These are phyloP conservation scores for Drosophila melanosoma DNA, from an alignment of 2,888 invertebrate genomes.

Conservation along the genomic window DNA sequence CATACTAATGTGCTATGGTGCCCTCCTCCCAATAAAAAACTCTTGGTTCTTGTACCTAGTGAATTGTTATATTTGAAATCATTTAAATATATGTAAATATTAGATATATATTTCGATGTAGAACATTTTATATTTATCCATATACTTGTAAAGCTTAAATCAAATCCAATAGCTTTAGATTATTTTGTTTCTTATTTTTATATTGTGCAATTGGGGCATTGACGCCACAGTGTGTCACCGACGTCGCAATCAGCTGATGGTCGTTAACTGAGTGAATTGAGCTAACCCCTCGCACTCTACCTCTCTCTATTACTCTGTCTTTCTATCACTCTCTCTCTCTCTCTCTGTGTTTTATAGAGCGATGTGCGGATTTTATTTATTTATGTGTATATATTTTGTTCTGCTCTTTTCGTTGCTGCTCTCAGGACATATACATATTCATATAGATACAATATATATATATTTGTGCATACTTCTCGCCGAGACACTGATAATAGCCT, in stretches of 20 bases:
- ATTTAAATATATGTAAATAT: neutral
- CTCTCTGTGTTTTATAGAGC: constrained; percentile 1
- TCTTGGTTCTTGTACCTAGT: neutral
- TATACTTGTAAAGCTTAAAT: neutral
- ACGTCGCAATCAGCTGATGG: constrained; percentile 21
- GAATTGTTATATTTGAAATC: neutral
- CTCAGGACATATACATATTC: constrained; percentile 8
- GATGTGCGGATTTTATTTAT: constrained; percentile 12
- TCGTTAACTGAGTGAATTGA: neutral
- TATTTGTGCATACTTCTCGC: constrained; percentile 17
- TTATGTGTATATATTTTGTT: neutral
- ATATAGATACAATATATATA: too few relatives aligned
- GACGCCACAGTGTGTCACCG: constrained; percentile 7
- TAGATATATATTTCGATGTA: neutral
- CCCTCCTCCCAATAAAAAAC: neutral
- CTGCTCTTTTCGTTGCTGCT: constrained; percentile 2
- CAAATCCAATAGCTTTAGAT: neutral
- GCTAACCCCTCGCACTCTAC: neutral
- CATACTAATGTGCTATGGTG: neutral
- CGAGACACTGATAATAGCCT: constrained; percentile 51
- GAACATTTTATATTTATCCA: neutral
- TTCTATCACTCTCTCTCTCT: neutral
- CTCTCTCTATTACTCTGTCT: neutral
- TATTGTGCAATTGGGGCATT: neutral
- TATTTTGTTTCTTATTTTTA: neutral